A percentile compares a stretch with the other conserved stretches of the same genome.
phyloP scores from a whole-genome alignment of 2,888 invertebrate species.

The Melanostoma mellinum region DNA sequence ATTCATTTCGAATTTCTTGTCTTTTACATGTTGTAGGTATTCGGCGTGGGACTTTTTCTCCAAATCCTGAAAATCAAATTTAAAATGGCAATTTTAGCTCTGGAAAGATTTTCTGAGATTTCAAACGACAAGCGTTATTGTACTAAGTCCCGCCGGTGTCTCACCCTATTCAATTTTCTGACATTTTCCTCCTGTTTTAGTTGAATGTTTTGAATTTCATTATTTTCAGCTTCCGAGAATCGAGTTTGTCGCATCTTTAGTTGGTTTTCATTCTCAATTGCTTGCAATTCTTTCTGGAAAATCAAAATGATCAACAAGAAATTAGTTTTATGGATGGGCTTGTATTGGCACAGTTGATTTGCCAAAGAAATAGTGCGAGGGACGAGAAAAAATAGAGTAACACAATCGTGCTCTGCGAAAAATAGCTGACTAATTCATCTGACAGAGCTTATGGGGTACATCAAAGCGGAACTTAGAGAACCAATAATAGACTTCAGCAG shows the following conservation, averaged over 20 bases:
- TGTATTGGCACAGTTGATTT: no score
- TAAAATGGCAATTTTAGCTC: no score
- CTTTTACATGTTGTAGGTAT: constrained; percentile 47
- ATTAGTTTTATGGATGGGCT: neutral
- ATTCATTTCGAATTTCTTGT: constrained; percentile 44
- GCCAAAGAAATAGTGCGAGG: no score
- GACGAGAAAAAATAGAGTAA: no score
- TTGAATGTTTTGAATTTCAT: constrained; percentile 16
- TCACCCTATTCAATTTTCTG: constrained; percentile 17
- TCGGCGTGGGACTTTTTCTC: constrained; percentile 15
- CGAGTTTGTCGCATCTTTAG: neutral
- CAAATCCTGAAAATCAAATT: constrained; percentile 7
- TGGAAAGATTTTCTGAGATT: neutral
- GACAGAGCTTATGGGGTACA: no score
- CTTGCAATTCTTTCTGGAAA: constrained; percentile 25
- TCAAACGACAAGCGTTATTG: neutral
- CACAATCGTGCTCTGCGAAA: no score
- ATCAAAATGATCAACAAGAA: neutral
- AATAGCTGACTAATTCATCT: no score
- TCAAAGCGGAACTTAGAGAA: no score
- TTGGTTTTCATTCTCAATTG: neutral
- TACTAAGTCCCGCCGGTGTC: neutral
- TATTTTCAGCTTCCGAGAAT: constrained; percentile 16
- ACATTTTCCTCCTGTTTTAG: constrained; percentile 23
- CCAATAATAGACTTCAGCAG: no score